Percentiles rank a stretch among this genome's conserved stretches.
Evolutionary conservation across 1,140 invertebrate species (phyloP).

Genomic region (Zaprionus lachaisei): DNA sequence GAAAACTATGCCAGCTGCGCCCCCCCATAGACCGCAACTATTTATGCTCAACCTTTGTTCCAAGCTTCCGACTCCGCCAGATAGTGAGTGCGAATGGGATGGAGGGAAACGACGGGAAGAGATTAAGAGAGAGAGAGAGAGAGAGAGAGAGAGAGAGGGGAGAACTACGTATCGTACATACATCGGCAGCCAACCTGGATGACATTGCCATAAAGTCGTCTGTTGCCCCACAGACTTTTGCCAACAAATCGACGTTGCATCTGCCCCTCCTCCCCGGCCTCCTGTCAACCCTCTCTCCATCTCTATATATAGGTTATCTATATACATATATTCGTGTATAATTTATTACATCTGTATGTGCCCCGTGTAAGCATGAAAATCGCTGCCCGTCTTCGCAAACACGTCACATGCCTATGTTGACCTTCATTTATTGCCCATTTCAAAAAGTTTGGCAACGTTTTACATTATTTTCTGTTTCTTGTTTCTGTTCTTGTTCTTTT

Average conservation of each 20-base stretch:
- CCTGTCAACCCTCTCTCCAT: background rate
- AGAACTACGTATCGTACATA: background rate
- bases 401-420: slow-evolving; percentile 54
- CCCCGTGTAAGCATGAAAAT: slow-evolving; percentile 5
- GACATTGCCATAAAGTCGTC: slow-evolving; percentile 47
- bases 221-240: slow-evolving; percentile 10
- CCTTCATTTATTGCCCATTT: slow-evolving; percentile 70
- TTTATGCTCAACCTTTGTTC: slow-evolving; percentile 28
- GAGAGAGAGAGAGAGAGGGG: too few species aligned
- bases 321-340: slow-evolving; percentile 14
- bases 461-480: slow-evolving; percentile 19
- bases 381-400: slow-evolving; percentile 19
- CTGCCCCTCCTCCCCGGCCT: background rate
- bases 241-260: slow-evolving; percentile 20
- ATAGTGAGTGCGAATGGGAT: background rate
- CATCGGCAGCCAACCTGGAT: slow-evolving; percentile 22
- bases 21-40: slow-evolving; percentile 10
- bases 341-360: slow-evolving; percentile 23
- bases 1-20: background rate
- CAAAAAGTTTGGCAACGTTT: slow-evolving; percentile 48
- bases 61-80: background rate
- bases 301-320: slow-evolving; percentile 1
- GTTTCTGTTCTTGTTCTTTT: background rate
- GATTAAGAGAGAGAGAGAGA: background rate
- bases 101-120: background rate